Evolutionary conservation across 2,113 vertebrate genomes (phyloP).

Genomic region (Gymnocephalus cernua): DNA sequence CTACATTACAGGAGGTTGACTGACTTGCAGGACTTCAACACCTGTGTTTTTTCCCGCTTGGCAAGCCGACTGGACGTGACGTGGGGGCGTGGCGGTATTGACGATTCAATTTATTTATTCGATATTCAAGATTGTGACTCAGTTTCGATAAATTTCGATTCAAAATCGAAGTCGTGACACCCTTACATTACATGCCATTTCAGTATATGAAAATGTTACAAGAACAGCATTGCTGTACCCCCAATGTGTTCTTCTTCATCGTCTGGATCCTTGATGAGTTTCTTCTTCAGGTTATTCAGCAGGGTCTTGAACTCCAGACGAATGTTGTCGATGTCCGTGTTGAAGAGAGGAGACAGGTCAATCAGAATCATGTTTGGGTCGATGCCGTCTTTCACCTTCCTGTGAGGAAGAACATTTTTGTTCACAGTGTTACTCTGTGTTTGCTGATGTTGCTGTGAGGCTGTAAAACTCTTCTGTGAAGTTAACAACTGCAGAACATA

Average conservation of each 20-base stretch:
- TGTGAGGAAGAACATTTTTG: slow-evolving; percentile 53
- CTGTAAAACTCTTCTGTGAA: background rate
- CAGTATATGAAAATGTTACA: no score
- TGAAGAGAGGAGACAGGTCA: slow-evolving; percentile 78
- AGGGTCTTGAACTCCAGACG: slow-evolving; percentile 80
- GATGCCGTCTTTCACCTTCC: slow-evolving; percentile 80
- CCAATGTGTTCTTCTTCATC: background rate
- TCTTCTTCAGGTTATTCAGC: slow-evolving; percentile 67
- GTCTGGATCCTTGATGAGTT: slow-evolving; percentile 1
- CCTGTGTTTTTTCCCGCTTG: no score
- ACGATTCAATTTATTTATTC: no score
- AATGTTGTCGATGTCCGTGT: slow-evolving; percentile 81
- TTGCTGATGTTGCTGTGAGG: background rate
- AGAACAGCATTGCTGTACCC: slow-evolving; percentile 34
- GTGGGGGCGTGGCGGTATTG: no score
- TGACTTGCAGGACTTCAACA: no score
- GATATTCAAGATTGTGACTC: no score
- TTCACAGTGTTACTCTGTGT: background rate
- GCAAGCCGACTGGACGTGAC: no score
- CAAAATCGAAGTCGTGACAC: no score
- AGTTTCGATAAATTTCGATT: no score
- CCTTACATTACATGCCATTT: no score
- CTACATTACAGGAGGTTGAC: no score
- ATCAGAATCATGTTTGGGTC: slow-evolving; percentile 73
- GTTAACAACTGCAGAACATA: slow-evolving; percentile 58